A percentile compares a stretch with the other conserved stretches of the same genome.
Conservation (phyloP, 2,888 invertebrate species). For the Drosophila nr. perissopoda region DNA sequence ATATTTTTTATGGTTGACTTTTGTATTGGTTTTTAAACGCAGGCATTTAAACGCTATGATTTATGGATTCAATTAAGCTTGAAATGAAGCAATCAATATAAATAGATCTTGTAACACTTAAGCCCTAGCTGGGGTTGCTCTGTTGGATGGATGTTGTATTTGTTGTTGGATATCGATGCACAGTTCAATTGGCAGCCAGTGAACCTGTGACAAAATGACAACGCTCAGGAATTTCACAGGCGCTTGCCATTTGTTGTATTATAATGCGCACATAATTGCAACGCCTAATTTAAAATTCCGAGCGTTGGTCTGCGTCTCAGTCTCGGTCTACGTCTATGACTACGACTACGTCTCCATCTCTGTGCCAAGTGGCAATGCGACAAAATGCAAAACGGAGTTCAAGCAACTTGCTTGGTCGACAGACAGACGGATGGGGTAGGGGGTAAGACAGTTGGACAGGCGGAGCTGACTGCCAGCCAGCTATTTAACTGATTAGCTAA, state of each 20-base stretch:
- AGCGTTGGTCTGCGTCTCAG: constrained; percentile 54
- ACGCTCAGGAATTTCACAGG: constrained; percentile 68
- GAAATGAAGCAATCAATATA: constrained; percentile 72
- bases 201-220: constrained; percentile 42
- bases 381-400: constrained; percentile 47
- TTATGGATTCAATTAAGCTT: constrained; percentile 61
- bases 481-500: constrained; percentile 70
- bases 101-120: constrained; percentile 49
- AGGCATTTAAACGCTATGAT: constrained; percentile 45
- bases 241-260: constrained; percentile 58
- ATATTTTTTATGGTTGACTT: constrained; percentile 17
- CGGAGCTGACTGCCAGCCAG: constrained; percentile 47
- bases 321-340: constrained; percentile 7
- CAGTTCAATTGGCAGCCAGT: constrained; percentile 50
- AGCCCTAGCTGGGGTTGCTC: constrained; percentile 6
- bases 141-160: constrained; percentile 4
- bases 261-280: constrained; percentile 77
- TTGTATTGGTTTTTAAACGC: constrained; percentile 65
- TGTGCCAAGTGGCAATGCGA: constrained; percentile 56
- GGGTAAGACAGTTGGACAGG: constrained; percentile 14
- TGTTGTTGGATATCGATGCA: constrained; percentile 6
- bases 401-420: constrained; percentile 55
- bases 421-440: neutral
- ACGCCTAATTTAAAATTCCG: constrained; percentile 70
- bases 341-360: constrained; percentile 20